Evolutionary conservation across 2,113 vertebrate genomes (phyloP), one percentile per base, ranked within the genome.

Genomic region (Tychaedon coryphoeus): DNA sequence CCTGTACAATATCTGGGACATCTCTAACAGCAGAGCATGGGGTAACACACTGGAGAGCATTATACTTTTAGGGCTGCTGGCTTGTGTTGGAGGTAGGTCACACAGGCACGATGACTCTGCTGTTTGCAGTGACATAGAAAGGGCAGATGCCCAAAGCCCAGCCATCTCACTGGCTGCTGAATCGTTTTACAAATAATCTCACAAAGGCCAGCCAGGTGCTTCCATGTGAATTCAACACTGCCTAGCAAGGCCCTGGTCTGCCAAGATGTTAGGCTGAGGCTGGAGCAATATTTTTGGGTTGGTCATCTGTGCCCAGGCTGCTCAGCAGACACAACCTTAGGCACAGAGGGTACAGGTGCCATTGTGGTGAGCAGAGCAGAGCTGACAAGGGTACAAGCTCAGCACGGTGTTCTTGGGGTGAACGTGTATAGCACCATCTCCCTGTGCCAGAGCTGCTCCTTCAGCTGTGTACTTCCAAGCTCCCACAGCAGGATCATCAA

Each of bases 391-490:
- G 3, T 31, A n/a, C 45, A 42, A 8, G 34, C 36, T 66, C 48
- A 10, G 25, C 3, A 19, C 7, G 29, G 4, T 7, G 14, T 26
- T 56, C 33, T 17, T 25, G 73, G 33, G 23, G 14, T 79, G 28
- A 75, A 67, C 0, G 0, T 6, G 8, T 26, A 33, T 13, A 19
- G 26, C 51, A 45, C 16, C 5, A 3, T 23, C 31, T 57, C 48
- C 65, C 58, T 6, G 20, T 26, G 40, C 45, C 25, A 7, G 40
- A 73, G 42, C 40, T 50, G 24, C 72, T 70, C 38, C 50, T 69
- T 53, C 64, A 57, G 3, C 72, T n/a, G 40, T 2, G 1, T 33
- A 6, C 17, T 75, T 60, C 54, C 66, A 31, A 40, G 75, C 19
- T 88, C 25, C 71, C 50, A 23, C 50, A 13, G 78, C 53, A 84